Evolutionary conservation across 2,888 invertebrate genomes (phyloP), one percentile per base, ranked within the genome.

Genomic region (Ochropleura leucogaster): DNA sequence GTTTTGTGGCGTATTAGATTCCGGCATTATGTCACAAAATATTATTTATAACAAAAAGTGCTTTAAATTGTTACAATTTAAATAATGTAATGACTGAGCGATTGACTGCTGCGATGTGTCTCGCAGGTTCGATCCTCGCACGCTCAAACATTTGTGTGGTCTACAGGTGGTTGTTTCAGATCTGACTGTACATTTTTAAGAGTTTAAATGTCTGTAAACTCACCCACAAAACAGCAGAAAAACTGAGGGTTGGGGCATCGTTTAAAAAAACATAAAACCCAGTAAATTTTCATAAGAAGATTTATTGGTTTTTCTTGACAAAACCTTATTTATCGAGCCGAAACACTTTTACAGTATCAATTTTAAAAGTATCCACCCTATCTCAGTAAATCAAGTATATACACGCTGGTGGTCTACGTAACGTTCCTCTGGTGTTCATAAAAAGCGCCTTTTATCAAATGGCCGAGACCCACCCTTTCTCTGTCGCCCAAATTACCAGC

Each of bases 401-500:
- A 83, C 64, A 68, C 65, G 30, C 69, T 69, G 64, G 75, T 77
- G 76, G 83, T 82, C 83, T 78, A 79, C 74, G 80, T 84, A 80
- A 82, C 82, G 83, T 82, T 87, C 74, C 80, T 84, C 78, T 82
- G 65, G 84, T 88, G 87, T 89, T 89, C 90, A 92, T 94, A 94
- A 94, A 93, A 93, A 88, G 82, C 79, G 83, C 84, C 88, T 90
- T 93, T 92, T 92, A 91, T 92, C 92, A 93, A 91, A 90, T 88
- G 84, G 85, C 77, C 83, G 85, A 79, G 90, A 77, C 90, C 92
- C 94, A 92, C 95, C 95, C 93, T 93, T 95, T 93, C 90, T 88
- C 87, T 95, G 95, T 95, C 90, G 87, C 87, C 86, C 86, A 92
- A 93, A 95, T 95, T 92, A 94, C 93, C 89, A 89, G 91, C 91